A percentile compares a stretch with the other conserved stretches of the same genome.
These are phyloP conservation scores for Dicycla oo DNA, from an alignment of 2,888 invertebrate genomes.

Conservation along the genomic window DNA sequence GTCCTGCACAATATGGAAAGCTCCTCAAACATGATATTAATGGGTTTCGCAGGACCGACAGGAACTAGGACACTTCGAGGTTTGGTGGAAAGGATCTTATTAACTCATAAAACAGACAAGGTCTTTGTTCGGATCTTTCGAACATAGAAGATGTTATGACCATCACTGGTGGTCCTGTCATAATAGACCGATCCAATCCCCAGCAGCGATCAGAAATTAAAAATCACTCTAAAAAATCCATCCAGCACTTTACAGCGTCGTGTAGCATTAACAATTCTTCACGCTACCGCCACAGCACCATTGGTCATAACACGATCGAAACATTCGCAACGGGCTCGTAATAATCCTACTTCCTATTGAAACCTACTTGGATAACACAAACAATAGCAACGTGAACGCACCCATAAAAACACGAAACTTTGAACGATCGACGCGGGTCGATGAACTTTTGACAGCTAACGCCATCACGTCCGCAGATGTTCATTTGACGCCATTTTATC, in stretches of 20 bases:
- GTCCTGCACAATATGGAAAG: not conserved
- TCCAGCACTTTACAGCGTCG: constrained; percentile 45
- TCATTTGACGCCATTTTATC: constrained; percentile 66
- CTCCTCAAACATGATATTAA: not conserved
- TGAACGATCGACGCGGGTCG: constrained; percentile 73
- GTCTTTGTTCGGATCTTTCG: not conserved
- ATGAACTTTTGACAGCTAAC: constrained; percentile 81
- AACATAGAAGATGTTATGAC: too few relatives aligned
- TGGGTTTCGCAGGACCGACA: not conserved
- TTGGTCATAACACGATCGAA: constrained; percentile 66
- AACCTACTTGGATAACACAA: constrained; percentile 82
- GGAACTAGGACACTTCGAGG: not conserved
- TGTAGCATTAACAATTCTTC: constrained; percentile 62
- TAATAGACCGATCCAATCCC: constrained; percentile 14
- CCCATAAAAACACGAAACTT: constrained; percentile 87
- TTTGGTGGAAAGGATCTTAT: not conserved
- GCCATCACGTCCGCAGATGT: constrained; percentile 67
- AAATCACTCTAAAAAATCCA: constrained; percentile 46
- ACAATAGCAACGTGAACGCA: constrained; percentile 86
- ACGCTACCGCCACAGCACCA: constrained; percentile 58
- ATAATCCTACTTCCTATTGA: constrained; percentile 79
- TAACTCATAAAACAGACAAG: not conserved
- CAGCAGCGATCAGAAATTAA: constrained; percentile 30
- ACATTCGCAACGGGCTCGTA: constrained; percentile 70
- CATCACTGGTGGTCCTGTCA: constrained; percentile 20